Evolutionary conservation across 2,797 vertebrate genomes (phyloP), one percentile per base, ranked within the genome.

Genomic region (Peromyscus nudipes): DNA sequence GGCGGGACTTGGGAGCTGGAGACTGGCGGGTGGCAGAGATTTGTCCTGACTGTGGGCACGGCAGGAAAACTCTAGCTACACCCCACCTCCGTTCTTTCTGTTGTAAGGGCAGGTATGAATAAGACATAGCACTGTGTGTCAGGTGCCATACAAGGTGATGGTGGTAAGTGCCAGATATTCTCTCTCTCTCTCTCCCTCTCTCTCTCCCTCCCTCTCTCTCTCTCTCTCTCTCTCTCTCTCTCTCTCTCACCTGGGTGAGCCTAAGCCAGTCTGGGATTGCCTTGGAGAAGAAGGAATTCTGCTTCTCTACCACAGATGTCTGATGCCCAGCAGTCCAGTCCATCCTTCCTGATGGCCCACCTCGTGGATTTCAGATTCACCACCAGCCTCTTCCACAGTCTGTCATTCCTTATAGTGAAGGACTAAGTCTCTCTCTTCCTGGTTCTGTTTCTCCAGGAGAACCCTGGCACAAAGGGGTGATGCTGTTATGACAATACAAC

Each of bases 361-460:
- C 49, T 11, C 60, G 2, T 10, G 43, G 60, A 46, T 60, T 77
- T 86, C 79, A 80, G 80, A 84, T 49, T 75, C 3, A 2, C 55
- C 82, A 71, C 25, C 49, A 83, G 49, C 10, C 52, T 27, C 4
- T 0, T 40, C 90, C 82, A 40, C 8, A 40, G 27, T 69, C 49
- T 60, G 29, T 76, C 57, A 46, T 85, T 97, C 37, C 85, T 91
- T 76, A 25, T 34, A 62, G n/a, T 69, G 77, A 90, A 92, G 95
- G 69, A 90, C 73, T 62, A 80, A 75, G 13, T 79, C 11, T 73
- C 60, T 73, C 34, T 62, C 49, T 65, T 57, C 12, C 37, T 49
- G 37, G 19, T 89, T 94, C 73, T 95, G 43, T 91, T 95, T 94
- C n/a, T 96, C 52, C 60, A 73, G 46, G 21, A n/a, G 71, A 71